Base-by-base conservation (phyloP, 2,888 invertebrate genomes). In the Aelia acuminata region DNA sequence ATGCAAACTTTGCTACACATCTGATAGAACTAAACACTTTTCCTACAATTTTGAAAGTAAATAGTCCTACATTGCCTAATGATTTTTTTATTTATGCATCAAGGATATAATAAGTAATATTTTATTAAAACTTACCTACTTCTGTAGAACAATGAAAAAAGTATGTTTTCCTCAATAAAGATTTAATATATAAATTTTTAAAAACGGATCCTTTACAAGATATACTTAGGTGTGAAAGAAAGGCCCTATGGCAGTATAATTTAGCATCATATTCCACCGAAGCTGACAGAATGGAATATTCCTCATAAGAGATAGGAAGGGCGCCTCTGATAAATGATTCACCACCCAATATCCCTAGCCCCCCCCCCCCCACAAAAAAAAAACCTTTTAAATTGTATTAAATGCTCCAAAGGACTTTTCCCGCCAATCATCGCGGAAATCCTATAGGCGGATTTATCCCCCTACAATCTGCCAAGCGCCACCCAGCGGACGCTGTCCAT, bases 331-430 rank as follows among this genome's bases (percentile, higher is more conserved):
- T 75, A 75, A 75, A 75, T 75, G 75, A 75, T 75, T 75, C 75
- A 75, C 39, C 75, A 22, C 39, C 75, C 75, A 75, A 75, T 75
- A 75, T 75, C 75, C 75, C 75, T 75, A 57, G n/a, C 53, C 53
- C 22, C 22, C 53, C 49, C 49, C 18, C 49, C 13, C 18, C 49
- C 18, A 1, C 3, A 20, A 49, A 43, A 49, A 35, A 75, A 75
- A 75, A 75, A 39, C 75, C 75, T 75, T 75, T 75, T 75, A 75
- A 75, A 75, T 75, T 75, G 75, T 43, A 75, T 75, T 75, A 75
- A 75, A 75, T 75, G 75, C 75, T 75, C 35, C 39, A 39, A 39
- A 75, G 75, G 35, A 35, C 75, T 75, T 75, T 75, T 75, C 75
- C 75, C 39, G 39, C 75, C 75, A 43, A 75, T 75, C 75, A 75